Evolutionary conservation across 2,888 invertebrate genomes (phyloP), one percentile per base, ranked within the genome.

Genomic region (Resseliella maxima): DNA sequence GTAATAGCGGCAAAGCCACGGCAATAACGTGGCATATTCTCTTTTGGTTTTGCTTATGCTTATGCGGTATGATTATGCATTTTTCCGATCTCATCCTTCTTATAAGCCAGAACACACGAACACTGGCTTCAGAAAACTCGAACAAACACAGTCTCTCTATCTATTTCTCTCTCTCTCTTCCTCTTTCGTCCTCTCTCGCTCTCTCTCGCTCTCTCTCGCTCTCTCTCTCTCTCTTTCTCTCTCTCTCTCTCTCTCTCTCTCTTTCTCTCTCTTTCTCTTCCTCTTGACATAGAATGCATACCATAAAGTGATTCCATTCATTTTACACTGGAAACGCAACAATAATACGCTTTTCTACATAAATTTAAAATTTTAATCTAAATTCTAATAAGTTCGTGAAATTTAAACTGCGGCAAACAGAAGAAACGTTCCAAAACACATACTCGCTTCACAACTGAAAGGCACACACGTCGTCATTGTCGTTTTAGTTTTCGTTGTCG

Each of bases 271-370:
- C 6, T 5, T 41, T 41, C 5, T 12, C 6, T 41, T 41, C 5
- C 41, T 8, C n/a, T 41, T 41, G 41, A 5, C 6, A 41, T 41
- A 41, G 15, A 12, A 50, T 18, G 50, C 10, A n/a, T 5, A 59
- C 6, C 3, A n/a, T 1, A 1, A n/a, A 31, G 18, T 35, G 24
- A n/a, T 38, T 83, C 24, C 83, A 38, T 83, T 83, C 83, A 83
- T 83, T 83, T 83, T 83, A 83, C 24, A n/a, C 38, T 38, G n/a
- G 12, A 83, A 83, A 83, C 83, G 83, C 83, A 83, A 83, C 83
- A 83, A 83, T 83, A 83, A 83, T 83, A 83, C 83, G 83, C 83
- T 83, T 83, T 83, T 83, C 83, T n/a, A 83, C 83, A 83, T 83
- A 83, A 83, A 83, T 83, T 83, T 83, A 83, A 83, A 83, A 83